Conservation (phyloP, 2,797 vertebrate species). For the Schizopygopsis pylzovi region DNA sequence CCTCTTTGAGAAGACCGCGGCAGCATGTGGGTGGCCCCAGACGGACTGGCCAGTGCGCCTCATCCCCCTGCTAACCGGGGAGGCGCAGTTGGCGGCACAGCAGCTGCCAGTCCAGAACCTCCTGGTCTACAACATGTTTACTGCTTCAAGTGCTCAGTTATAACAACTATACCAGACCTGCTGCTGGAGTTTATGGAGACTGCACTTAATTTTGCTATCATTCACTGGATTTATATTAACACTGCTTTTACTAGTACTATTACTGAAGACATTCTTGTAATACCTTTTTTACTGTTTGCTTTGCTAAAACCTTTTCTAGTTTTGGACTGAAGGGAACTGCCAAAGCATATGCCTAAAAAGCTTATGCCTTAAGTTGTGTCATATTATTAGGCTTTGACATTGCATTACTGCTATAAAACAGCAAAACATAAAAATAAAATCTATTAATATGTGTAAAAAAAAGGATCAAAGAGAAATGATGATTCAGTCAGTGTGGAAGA, state of each 20-base stretch:
- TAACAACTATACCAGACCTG: background rate
- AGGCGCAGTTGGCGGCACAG: too few species aligned
- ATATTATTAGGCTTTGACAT: background rate
- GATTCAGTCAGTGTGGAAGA: too few species aligned
- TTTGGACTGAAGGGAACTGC: background rate
- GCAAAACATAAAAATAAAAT: background rate
- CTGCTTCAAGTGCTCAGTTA: background rate
- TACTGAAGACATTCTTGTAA: background rate
- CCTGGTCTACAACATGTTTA: background rate
- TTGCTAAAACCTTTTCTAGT: background rate
- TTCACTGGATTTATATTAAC: conserved; percentile 24
- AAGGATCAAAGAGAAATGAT: too few species aligned
- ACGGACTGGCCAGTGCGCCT: too few species aligned
- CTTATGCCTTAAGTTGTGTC: too few species aligned
- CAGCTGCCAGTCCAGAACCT: too few species aligned
- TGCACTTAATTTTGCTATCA: background rate
- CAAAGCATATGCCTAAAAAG: background rate
- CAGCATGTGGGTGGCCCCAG: too few species aligned
- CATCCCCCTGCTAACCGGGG: too few species aligned
- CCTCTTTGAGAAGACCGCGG: too few species aligned
- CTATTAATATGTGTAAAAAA: background rate
- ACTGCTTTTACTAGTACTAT: background rate
- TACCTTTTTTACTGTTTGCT: background rate
- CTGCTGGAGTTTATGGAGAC: background rate
- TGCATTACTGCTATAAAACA: conserved; percentile 6